Evolutionary conservation across 2,113 vertebrate species (phyloP).

Genomic region (human (Homo sapiens)): GRCh38 chr14:37619001-37619500

Average conservation of each 20-base stretch:
- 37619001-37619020: background rate
- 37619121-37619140: conserved; percentile 39
- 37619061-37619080: background rate
- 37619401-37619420: conserved; percentile 11
- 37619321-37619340: background rate
- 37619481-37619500: background rate
- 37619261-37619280: background rate
- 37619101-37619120: conserved; percentile 44
- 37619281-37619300: background rate
- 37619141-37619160: background rate
- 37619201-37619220: background rate
- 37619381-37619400: background rate
- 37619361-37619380: background rate
- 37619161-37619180: conserved; percentile 13
- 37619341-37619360: conserved; percentile 6
- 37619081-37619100: conserved; percentile 19
- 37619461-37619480: background rate
- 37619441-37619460: conserved; percentile 10
- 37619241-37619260: background rate
- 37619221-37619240: background rate
- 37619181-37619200: conserved; percentile 18
- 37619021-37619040: conserved; percentile 45
- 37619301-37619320: background rate
- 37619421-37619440: background rate
- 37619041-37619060: conserved; percentile 21